Conservation (phyloP, 1,140 invertebrate species). For the Drosophila auraria region DNA sequence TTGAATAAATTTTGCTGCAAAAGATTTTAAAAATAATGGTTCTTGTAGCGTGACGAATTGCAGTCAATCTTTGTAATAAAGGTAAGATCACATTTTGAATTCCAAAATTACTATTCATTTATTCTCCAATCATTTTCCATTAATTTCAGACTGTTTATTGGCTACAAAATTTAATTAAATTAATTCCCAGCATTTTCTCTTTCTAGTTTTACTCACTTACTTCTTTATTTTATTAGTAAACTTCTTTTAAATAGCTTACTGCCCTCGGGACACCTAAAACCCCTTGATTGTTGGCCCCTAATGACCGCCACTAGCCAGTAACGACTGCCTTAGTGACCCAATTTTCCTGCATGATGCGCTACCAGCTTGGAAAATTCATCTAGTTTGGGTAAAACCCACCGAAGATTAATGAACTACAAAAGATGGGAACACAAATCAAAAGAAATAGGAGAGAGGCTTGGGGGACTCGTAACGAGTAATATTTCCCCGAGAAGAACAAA, state of each 20-base stretch:
- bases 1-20: neutral
- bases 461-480: slow-evolving; percentile 10
- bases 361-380: slow-evolving; percentile 30
- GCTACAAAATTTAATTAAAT: too few relatives aligned
- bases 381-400: slow-evolving; percentile 23
- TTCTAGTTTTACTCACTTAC: too few relatives aligned
- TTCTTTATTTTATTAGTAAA: too few relatives aligned
- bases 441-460: slow-evolving; percentile 52
- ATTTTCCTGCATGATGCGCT: slow-evolving; percentile 33
- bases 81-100: too few relatives aligned
- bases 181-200: too few relatives aligned
- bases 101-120: neutral
- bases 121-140: neutral
- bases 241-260: neutral
- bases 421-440: slow-evolving; percentile 77
- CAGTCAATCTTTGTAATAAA: too few relatives aligned
- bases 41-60: too few relatives aligned
- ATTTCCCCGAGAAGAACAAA: slow-evolving; percentile 57
- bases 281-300: slow-evolving; percentile 27
- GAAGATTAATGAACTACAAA: slow-evolving; percentile 81
- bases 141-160: too few relatives aligned
- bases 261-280: slow-evolving; percentile 1
- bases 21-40: slow-evolving; percentile 10
- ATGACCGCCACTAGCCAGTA: slow-evolving; percentile 40
- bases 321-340: slow-evolving; percentile 69